These are phyloP conservation scores for Dipodomys stephensi DNA, from an alignment of 2,113 vertebrate species.

Conservation along the genomic window DNA sequence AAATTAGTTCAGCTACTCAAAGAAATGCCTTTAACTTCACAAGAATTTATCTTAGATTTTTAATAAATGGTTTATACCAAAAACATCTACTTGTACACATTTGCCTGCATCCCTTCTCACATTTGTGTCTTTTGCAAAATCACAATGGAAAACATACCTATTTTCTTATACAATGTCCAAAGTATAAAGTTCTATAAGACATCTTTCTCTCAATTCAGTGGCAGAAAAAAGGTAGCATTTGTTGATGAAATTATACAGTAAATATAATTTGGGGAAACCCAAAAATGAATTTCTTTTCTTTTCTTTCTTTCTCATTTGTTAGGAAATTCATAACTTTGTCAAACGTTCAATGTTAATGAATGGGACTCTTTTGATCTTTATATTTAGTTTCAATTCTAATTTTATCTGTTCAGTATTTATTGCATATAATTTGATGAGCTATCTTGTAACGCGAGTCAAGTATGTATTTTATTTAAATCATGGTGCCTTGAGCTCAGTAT, in stretches of 20 bases:
- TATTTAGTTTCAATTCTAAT: slow-evolving; percentile 8
- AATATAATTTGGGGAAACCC: not conserved
- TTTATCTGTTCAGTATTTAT: slow-evolving; percentile 10
- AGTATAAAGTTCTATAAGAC: not conserved
- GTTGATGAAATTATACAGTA: not conserved
- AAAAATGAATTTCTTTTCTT: not conserved
- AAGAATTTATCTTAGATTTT: not conserved
- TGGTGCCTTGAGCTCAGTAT: not conserved
- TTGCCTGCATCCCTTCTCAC: not conserved
- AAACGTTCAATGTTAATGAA: not conserved
- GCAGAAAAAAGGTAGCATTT: not conserved
- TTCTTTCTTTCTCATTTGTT: not conserved
- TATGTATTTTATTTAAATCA: not conserved
- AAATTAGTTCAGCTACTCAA: not conserved
- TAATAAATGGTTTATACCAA: not conserved
- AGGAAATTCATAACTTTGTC: slow-evolving; percentile 32
- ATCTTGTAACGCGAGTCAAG: not conserved
- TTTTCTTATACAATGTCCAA: not conserved
- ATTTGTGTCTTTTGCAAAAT: slow-evolving; percentile 14
- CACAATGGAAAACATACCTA: not conserved
- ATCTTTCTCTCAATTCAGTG: not conserved
- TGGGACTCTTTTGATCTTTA: not conserved
- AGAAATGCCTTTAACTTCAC: slow-evolving; percentile 25
- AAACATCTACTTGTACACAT: slow-evolving; percentile 17
- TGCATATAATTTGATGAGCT: slow-evolving; percentile 8